phyloP scores from a whole-genome alignment of 2,113 vertebrate species.

The Channa argus region DNA sequence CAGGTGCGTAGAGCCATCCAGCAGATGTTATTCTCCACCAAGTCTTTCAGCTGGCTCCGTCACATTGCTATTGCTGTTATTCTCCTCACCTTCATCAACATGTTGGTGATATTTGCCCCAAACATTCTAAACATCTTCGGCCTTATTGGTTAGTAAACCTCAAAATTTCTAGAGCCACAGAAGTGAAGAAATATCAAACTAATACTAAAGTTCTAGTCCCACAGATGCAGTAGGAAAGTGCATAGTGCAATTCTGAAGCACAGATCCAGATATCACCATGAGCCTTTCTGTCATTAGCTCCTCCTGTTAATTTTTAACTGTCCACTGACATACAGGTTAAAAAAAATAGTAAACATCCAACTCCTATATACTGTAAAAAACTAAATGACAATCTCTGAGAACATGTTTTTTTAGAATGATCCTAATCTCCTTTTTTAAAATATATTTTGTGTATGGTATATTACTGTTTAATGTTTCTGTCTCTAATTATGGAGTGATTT shows the following conservation, averaged over 20 bases:
- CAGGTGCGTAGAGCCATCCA: slow-evolving; percentile 96
- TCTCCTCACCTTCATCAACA: slow-evolving; percentile 92
- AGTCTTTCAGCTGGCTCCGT: slow-evolving; percentile 93
- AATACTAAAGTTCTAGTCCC: no score
- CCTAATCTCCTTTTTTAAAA: no score
- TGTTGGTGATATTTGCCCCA: slow-evolving; percentile 97
- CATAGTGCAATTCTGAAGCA: neutral
- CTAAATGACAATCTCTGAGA: no score
- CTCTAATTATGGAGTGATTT: slow-evolving; percentile 27
- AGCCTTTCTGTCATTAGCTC: neutral
- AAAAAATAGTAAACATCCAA: no score
- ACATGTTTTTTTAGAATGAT: no score
- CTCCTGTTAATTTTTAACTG: neutral
- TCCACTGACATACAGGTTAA: no score
- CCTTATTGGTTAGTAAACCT: slow-evolving; percentile 89
- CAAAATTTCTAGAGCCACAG: neutral
- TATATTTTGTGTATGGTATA: no score
- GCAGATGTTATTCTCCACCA: slow-evolving; percentile 93
- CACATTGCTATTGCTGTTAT: slow-evolving; percentile 86
- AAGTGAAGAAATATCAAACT: neutral
- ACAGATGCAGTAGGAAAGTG: neutral
- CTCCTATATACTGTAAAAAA: no score
- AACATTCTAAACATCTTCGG: slow-evolving; percentile 98
- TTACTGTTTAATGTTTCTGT: slow-evolving; percentile 36
- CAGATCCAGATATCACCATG: neutral